phyloP scores from a whole-genome alignment of 1,140 invertebrate species.

The Diorhabda carinulata region DNA sequence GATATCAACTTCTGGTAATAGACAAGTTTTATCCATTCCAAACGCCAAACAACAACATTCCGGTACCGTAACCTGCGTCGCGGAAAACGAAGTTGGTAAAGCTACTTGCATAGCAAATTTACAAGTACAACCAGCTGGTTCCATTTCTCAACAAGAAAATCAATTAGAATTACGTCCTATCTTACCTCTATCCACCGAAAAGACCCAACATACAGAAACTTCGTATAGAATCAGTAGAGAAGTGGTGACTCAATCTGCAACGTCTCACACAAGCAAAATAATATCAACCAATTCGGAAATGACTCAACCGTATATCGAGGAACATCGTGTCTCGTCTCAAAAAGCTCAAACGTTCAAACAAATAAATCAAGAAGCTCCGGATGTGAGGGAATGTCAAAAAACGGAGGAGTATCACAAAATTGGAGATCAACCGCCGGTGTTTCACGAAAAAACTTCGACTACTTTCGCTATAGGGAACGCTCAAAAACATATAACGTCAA shows the following conservation, averaged over 20 bases:
- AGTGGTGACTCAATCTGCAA: constrained; percentile 48
- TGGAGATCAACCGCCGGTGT: constrained; percentile 37
- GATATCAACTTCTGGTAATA: constrained; percentile 65
- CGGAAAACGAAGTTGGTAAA: constrained; percentile 71
- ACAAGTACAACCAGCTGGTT: constrained; percentile 49
- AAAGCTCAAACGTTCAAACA: constrained; percentile 45
- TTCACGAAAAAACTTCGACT: constrained; percentile 38
- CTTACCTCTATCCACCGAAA: constrained; percentile 18
- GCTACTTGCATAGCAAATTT: constrained; percentile 61
- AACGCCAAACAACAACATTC: constrained; percentile 54
- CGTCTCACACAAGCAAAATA: constrained; percentile 41
- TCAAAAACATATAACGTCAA: constrained; percentile 25
- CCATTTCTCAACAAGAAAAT: constrained; percentile 24
- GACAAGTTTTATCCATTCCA: constrained; percentile 65
- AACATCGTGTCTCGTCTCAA: constrained; percentile 44
- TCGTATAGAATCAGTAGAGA: constrained; percentile 48
- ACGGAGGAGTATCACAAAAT: constrained; percentile 54
- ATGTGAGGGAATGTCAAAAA: constrained; percentile 48
- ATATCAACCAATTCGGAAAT: constrained; percentile 29
- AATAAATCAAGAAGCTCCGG: constrained; percentile 43
- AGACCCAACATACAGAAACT: constrained; percentile 35
- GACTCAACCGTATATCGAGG: constrained; percentile 44
- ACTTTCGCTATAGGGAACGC: constrained; percentile 29
- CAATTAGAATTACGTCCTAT: neutral
- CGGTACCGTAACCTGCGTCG: constrained; percentile 68